Percentiles rank a stretch among this genome's conserved stretches.
phyloP scores from a whole-genome alignment of 2,113 vertebrate genomes.

The Urocitellus parryii region DNA sequence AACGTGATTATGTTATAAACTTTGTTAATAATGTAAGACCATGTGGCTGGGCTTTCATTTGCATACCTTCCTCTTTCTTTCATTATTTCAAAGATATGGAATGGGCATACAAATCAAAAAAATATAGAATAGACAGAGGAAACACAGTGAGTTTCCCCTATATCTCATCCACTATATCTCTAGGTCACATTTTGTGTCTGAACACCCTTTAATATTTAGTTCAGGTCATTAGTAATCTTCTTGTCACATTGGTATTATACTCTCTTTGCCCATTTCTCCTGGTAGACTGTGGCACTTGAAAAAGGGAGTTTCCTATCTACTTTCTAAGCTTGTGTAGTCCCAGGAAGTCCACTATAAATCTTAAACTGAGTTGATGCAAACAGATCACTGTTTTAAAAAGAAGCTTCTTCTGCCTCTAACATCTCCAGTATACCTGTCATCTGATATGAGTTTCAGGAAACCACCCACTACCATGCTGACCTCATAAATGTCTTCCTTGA shows the following conservation, averaged over 20 bases:
- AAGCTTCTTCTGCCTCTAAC: not conserved
- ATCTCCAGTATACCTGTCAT: not conserved
- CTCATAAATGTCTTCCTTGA: not conserved
- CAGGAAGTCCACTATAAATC: not conserved
- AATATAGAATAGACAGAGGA: not conserved
- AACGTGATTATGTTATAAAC: not conserved
- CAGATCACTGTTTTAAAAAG: not conserved
- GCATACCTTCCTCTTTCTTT: not conserved
- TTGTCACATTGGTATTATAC: not conserved
- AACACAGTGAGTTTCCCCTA: not conserved
- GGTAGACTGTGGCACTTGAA: not conserved
- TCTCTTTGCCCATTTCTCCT: not conserved
- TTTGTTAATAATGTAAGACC: not conserved
- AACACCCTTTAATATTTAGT: not conserved
- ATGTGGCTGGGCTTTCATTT: not conserved
- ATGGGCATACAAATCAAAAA: not conserved
- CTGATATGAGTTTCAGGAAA: not conserved
- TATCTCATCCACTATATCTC: rapidly evolving
- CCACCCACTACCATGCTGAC: not conserved
- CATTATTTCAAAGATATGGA: not conserved
- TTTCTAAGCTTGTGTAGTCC: not conserved
- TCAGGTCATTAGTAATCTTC: not conserved
- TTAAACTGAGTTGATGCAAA: not conserved
- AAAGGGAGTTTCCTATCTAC: not conserved
- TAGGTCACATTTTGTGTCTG: not conserved